A percentile compares a stretch with the other conserved stretches of the same genome.
Conservation (phyloP, 1,140 invertebrate genomes). For the Dreissena rostriformis region DNA sequence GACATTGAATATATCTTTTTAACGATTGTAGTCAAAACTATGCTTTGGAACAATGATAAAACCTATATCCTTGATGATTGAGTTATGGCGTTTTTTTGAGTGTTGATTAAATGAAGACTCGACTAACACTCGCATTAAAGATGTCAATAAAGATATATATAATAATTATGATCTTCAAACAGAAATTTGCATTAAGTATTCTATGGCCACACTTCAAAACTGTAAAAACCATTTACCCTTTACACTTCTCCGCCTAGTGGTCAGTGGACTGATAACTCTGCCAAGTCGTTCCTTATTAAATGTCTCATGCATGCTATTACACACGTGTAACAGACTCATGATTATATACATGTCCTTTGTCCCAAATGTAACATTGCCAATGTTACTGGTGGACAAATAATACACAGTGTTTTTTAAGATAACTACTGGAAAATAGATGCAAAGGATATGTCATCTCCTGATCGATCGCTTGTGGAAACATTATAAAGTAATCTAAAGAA, state of each 20-base stretch:
- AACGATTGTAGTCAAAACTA: slow-evolving; percentile 57
- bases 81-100: slow-evolving; percentile 3
- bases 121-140: neutral
- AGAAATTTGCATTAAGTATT: slow-evolving; percentile 50
- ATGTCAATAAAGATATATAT: neutral
- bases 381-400: slow-evolving; percentile 46
- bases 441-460: slow-evolving; percentile 47
- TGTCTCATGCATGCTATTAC: slow-evolving; percentile 48
- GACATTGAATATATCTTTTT: slow-evolving; percentile 33
- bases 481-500: slow-evolving; percentile 47
- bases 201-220: slow-evolving; percentile 6
- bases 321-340: slow-evolving; percentile 49
- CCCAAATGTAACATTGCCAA: slow-evolving; percentile 63
- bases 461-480: slow-evolving; percentile 11
- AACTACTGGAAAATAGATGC: slow-evolving; percentile 20
- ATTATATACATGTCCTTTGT: slow-evolving; percentile 55
- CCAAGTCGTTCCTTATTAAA: too few species aligned
- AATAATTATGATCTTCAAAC: slow-evolving; percentile 13
- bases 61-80: too few species aligned
- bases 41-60: too few species aligned
- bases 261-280: slow-evolving; percentile 46
- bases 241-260: slow-evolving; percentile 39
- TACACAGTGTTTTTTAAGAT: slow-evolving; percentile 61
- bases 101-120: neutral
- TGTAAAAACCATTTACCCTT: slow-evolving; percentile 2